Base-by-base conservation (phyloP, 2,797 vertebrate genomes). In the Tachyglossus aculeatus region DNA sequence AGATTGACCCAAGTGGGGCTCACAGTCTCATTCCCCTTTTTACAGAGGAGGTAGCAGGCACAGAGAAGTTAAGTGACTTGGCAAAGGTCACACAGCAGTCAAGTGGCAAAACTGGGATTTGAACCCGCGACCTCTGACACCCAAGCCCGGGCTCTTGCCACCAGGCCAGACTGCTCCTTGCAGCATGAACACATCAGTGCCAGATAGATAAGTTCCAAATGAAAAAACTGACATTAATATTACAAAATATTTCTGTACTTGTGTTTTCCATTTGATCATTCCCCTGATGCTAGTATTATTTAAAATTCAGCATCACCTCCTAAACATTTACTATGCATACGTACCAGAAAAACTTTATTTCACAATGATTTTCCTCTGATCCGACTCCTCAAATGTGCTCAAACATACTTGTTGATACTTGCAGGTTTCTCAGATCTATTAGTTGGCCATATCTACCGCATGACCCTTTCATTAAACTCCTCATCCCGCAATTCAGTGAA, bases 261-360 rank as follows among this genome's bases (percentile, higher is more conserved):
- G 52, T 37, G 10, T 0, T 86, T 74, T 85, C 85, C 33, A 48
- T 51, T 86, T 74, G 67, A 74, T 63, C 76, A 78, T 81, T 85
- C 74, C 71, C 70, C 1, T 47, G 79, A 85, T 88, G 65, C 81
- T 78, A 82, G 60, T 72, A 84, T 83, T 83, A 77, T 84, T 82
- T 71, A 67, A 65, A 75, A 84, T 68, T 88, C 56, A 12, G 68
- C 64, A 84, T 77, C 78, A 85, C 74, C 67, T 80, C 80, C 80
- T 86, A 81, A 87, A 70, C 76, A 75, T 84, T 86, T 4, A 47
- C 81, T 88, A 80, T 84, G 85, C 83, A 69, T 43, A n/a, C 84
- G 88, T 88, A 80, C 79, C 84, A 88, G 67, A 78, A 89, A 86
- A 85, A 63, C 55, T 81, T n/a, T 86, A 74, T 80, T 89, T 87